Evolutionary conservation across 2,797 vertebrate species (phyloP).

Genomic region (Phataginus tetradactyla): DNA sequence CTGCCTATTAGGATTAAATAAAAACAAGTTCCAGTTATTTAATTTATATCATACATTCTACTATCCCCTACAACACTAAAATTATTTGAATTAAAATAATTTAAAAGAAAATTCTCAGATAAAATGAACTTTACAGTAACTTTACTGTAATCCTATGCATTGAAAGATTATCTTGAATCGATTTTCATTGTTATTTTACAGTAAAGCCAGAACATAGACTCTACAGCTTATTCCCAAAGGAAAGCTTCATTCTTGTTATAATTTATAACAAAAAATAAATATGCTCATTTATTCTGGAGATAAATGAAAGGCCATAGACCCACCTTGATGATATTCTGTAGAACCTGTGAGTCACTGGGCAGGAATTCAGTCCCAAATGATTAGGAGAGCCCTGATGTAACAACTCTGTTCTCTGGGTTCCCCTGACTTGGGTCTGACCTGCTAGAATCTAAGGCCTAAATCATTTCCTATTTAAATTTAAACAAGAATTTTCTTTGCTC

Average conservation of each 20-base stretch:
- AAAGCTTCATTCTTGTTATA: not conserved
- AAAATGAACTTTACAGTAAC: conserved; percentile 35
- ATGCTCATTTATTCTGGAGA: not conserved
- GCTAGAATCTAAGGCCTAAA: not conserved
- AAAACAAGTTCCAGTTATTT: conserved; percentile 61
- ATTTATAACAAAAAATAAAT: not conserved
- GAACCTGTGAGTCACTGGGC: not conserved
- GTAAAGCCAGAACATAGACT: not conserved
- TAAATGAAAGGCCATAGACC: not conserved
- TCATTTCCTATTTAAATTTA: not conserved
- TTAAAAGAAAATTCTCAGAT: not conserved
- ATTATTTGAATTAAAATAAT: conserved; percentile 50
- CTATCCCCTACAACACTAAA: not conserved
- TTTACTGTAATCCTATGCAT: not conserved
- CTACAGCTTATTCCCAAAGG: not conserved
- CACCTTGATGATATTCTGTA: not conserved
- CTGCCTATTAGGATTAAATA: not conserved
- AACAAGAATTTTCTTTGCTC: not conserved
- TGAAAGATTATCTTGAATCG: not conserved
- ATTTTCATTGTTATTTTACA: not conserved
- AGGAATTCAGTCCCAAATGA: not conserved
- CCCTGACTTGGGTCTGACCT: not conserved
- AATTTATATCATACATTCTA: conserved; percentile 22
- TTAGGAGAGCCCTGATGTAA: not conserved
- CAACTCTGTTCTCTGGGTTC: not conserved